Conservation (phyloP, 2,888 invertebrate genomes). For the Ellobium chinense region DNA sequence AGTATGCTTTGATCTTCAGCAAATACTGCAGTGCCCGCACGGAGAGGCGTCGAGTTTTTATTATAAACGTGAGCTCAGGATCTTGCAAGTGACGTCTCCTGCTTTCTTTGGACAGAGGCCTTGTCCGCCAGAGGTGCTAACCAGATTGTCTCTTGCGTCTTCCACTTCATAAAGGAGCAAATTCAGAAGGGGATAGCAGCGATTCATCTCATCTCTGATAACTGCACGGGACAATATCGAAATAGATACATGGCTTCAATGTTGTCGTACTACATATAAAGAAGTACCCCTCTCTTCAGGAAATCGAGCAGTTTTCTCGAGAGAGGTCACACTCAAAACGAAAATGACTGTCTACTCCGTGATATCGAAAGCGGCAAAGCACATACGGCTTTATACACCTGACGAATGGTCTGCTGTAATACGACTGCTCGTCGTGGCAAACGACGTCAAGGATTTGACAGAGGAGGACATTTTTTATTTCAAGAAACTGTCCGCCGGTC, state of each 20-base stretch:
- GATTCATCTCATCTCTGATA: not conserved
- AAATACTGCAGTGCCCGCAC: not conserved
- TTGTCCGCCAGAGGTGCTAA: not conserved
- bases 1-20: not conserved
- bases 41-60: not conserved
- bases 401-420: not conserved
- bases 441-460: not conserved
- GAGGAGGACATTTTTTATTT: not conserved
- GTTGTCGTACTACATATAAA: not conserved
- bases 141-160: not conserved
- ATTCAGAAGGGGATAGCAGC: not conserved
- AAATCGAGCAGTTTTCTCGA: not conserved
- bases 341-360: not conserved
- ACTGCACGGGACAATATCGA: not conserved
- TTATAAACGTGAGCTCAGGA: not conserved
- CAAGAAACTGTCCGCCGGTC: not conserved
- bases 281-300: not conserved
- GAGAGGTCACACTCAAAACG: not conserved
- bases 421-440: not conserved
- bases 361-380: not conserved
- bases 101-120: not conserved
- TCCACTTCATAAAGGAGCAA: not conserved
- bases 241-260: not conserved
- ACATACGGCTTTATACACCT: not conserved
- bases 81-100: not conserved